Base-by-base conservation (phyloP, 30 jellyfish, hydroid and myxozoan species). In the Rhopilema esculentum region DNA sequence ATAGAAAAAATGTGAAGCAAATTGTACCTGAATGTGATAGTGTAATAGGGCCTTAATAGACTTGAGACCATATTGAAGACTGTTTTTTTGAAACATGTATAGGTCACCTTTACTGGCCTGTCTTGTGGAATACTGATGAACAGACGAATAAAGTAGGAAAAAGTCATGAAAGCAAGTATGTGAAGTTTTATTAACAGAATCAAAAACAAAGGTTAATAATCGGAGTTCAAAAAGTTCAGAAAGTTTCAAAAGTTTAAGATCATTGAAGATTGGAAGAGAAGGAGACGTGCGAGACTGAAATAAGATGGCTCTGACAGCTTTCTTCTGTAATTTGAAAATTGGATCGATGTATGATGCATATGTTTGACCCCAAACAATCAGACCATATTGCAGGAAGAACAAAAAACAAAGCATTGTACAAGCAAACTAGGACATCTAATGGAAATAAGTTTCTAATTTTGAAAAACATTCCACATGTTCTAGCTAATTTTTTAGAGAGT, bases 391-490 rank as follows among this genome's bases (percentile, higher is more conserved):
- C 48, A 75, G 86, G 75, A 51, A 75, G 33, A 50, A 75, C n/a
- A 33, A 28, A 50, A 48, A 75, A 75, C 31, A 75, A 75, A 28
- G 86, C 86, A 75, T 75, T 75, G 33, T 75, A 78, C 82, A 78
- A 57, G 88, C 83, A 78, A 63, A 78, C 0, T 31, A 78, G 57
- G 29, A 78, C 88, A 78, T 78, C 79, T 0, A 78, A 9, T 49
- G 88, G 83, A 26, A 78, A 27, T 63, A 78, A 52, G 0, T 74
- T 31, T 33, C 85, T 74, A 0, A 74, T 74, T 48, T 48, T 78
- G 74, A 78, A 78, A 78, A 78, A 78, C 21, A 75, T 63, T 21
- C 82, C 88, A 78, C 88, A 78, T 9, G 84, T 78, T 78, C 88
- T 6, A 66, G 90, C 49, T 62, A 9, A 80, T 0, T 80, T 27